phyloP scores from a whole-genome alignment of 2,888 invertebrate species.

The Eupithecia vulgata region DNA sequence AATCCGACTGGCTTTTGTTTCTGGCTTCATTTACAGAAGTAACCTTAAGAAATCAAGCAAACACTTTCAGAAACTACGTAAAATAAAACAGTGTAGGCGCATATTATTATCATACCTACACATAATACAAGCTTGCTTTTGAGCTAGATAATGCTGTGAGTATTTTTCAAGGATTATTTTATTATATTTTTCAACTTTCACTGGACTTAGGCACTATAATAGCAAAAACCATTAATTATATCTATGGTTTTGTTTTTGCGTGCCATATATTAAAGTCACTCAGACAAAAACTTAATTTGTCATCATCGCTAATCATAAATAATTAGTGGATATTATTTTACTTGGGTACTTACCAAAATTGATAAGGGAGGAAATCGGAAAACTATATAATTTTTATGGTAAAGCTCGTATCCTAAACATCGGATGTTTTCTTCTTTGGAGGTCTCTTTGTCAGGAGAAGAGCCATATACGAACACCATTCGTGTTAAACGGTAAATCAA shows the following conservation, averaged over 20 bases:
- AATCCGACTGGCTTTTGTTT: slow-evolving; percentile 15
- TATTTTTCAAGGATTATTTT: too few species aligned
- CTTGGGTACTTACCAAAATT: neutral
- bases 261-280: neutral
- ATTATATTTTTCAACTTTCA: too few species aligned
- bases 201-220: too few species aligned
- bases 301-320: neutral
- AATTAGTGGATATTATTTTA: neutral
- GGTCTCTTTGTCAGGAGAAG: neutral
- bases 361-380: neutral
- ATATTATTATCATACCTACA: too few species aligned
- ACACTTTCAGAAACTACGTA: neutral
- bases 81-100: neutral
- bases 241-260: neutral
- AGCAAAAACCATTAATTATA: too few species aligned
- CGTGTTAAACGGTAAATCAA: neutral
- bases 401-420: neutral
- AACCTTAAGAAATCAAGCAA: neutral
- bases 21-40: neutral
- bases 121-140: too few species aligned
- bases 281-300: neutral
- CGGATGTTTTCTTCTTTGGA: neutral
- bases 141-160: too few species aligned
- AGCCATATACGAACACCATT: neutral
- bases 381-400: neutral